Percentiles rank a stretch among this genome's conserved stretches.
phyloP scores from a whole-genome alignment of 1,140 invertebrate genomes.

The Anagrus nilaparvatae region DNA sequence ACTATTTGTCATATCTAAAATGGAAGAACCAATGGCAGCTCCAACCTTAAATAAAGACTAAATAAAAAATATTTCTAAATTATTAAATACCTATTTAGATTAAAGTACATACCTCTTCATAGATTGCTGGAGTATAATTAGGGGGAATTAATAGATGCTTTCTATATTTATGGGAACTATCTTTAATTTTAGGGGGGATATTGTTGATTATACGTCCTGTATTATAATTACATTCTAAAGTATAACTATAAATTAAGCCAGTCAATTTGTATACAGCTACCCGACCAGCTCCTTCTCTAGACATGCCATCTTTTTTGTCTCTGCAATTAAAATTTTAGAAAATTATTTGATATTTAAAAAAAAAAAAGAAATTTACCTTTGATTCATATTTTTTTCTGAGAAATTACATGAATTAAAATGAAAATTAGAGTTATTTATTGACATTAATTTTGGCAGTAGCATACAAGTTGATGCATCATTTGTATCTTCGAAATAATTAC shows the following conservation, averaged over 20 bases:
- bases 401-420: conserved; percentile 90
- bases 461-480: conserved; percentile 74
- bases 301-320: conserved; percentile 77
- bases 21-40: conserved; percentile 65
- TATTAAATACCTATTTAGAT: conserved; percentile 3
- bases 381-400: conserved; percentile 84
- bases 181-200: conserved; percentile 56
- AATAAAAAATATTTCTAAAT: conserved; percentile 8
- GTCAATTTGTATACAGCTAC: conserved; percentile 81
- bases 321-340: conserved; percentile 36
- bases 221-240: conserved; percentile 89
- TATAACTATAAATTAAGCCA: conserved; percentile 77
- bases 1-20: conserved; percentile 66
- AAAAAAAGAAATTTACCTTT: conserved; percentile 53
- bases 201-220: conserved; percentile 74
- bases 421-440: conserved; percentile 83
- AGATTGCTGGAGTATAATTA: conserved; percentile 72
- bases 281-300: conserved; percentile 78
- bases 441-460: conserved; percentile 79
- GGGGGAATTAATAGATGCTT: conserved; percentile 54
- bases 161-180: conserved; percentile 39
- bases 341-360: conserved; percentile 6
- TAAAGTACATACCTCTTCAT: conserved; percentile 60
- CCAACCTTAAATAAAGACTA: conserved; percentile 54
- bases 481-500: conserved; percentile 70